Base-by-base conservation (phyloP, 1,140 invertebrate species). In the Drosophila repleta region DNA sequence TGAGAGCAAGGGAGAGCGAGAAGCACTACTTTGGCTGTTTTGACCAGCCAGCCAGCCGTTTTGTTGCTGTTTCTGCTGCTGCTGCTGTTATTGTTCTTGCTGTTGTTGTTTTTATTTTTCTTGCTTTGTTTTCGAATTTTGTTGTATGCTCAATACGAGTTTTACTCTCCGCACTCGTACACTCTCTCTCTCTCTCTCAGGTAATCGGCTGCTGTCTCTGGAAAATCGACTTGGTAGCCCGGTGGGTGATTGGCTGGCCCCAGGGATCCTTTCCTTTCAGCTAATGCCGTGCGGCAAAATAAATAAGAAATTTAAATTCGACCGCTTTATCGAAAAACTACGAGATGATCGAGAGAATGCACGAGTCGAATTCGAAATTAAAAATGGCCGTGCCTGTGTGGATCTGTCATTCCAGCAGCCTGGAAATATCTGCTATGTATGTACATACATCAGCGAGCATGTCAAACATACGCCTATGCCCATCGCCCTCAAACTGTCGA, bases 171-270 rank as follows among this genome's bases (percentile, higher is more conserved):
- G 15, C 24, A 13, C 11, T 11, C n/a, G 32, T 49, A 20, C 39
- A 4, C 18, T 21, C 64, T 56, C 48, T 60, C 55, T 20, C 39
- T 3, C 18, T 21, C 64, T 56, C 48, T 60, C 55, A 58, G 69
- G 55, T 48, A 60, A 39, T 51, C 29, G 20, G 18, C 45, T 72
- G 39, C 63, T 58, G 48, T 43, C 18, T 43, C 26, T 37, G 35
- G 58, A 57, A 66, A 71, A 70, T 62, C 49, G 49, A 53, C 37
- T 24, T 20, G 57, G 18, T 61, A 37, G 52, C 39, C 26, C 53
- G 45, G 37, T 71, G 62, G 52, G 52, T 52, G 63, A 72, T 67
- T 20, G 41, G 29, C 55, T 20, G 35, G n/a, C n/a, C n/a, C n/a
- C 55, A 20, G 51, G 41, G 15, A 46, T 37, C 49, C 62, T 71